Evolutionary conservation across 2,888 invertebrate species (phyloP), one percentile per base, ranked within the genome.

Genomic region (Leptopilina myrica): DNA sequence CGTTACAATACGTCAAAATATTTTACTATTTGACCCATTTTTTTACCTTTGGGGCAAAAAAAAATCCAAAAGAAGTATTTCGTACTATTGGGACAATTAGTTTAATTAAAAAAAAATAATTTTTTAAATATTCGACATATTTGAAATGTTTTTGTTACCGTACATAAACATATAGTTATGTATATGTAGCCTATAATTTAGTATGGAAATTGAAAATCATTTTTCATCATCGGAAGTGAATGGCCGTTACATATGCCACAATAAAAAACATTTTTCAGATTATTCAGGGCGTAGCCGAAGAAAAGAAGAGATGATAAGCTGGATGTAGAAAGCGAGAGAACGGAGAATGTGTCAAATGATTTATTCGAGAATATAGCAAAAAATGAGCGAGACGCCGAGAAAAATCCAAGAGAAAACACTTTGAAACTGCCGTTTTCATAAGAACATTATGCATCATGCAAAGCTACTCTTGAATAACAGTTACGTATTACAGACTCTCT

Each of bases 351-450:
- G 76, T 66, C 65, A 76, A 78, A 66, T 75, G 79, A 73, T 56
- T 73, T 73, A 73, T 73, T 73, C 73, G 73, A 26, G 56, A 69
- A 78, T 76, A 78, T 77, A 78, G 82, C 79, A 81, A 80, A 80
- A 79, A 62, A 78, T 73, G 64, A 77, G 64, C 76, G 77, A 66
- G 81, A 73, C 80, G 79, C 78, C 80, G 75, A 76, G 64, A 78
- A 79, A 79, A 79, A 82, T 80, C 79, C 78, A 76, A 64, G 77
- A 76, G 81, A 56, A 73, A 73, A 73, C 73, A 73, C 78, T 77
- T 76, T 78, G 77, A 78, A 82, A 81, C 77, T 78, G 77, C 79
- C 79, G 62, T 67, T 56, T 73, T 73, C 73, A 73, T 73, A 73
- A 73, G 73, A 73, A 56, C 40, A 73, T 73, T 73, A 56, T 73